Evolutionary conservation across 2,888 invertebrate genomes (phyloP), one percentile per base, ranked within the genome.

Genomic region (Lochmaea capreae): DNA sequence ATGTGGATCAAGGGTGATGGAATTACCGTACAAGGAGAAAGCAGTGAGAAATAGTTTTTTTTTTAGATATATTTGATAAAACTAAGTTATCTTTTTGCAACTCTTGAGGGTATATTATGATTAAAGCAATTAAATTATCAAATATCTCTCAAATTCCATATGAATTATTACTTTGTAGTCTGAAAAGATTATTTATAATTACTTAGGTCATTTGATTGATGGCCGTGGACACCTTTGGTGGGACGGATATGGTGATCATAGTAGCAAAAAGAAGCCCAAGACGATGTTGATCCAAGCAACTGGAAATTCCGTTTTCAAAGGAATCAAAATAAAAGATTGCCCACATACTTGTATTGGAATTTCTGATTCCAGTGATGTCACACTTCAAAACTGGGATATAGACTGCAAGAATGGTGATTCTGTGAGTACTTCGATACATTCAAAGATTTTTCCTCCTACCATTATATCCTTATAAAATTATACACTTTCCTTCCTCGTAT

Each of bases 1-100:
- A 72, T 79, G 26, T 76, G 74, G 57, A 78, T 79, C 39, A 75
- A 65, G 26, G 79, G 78, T 1, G 74, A 77, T 42, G 70, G 66
- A 46, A 67, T 79, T 22, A 74, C 67, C 11, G 76, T 79, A 0
- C 12, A 72, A 54, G 79, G 61, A 61, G 33, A n/a, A 12, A 33
- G 14, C 26, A 61, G 61, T 61, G 39, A 61, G 61, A 61, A 16
- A 61, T n/a, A 39, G 8, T 8, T 39, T 39, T 39, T 26, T 26
- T 26, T 8, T 11, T 16, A 66, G 12, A 22, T 54, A n/a, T 49
- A 8, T 39, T 39, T 8, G 1, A 39, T 5, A 52, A n/a, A 49
- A n/a, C 49, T 49, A 9, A 1, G 33, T 39, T 8, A 39, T 5
- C 33, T 33, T 33, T 33, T 33, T 33, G 33, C 26, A 4, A 4